A percentile compares a stretch with the other conserved stretches of the same genome.
Conservation (phyloP, 2,113 vertebrate genomes). For the Rhinichthys klamathensis region DNA sequence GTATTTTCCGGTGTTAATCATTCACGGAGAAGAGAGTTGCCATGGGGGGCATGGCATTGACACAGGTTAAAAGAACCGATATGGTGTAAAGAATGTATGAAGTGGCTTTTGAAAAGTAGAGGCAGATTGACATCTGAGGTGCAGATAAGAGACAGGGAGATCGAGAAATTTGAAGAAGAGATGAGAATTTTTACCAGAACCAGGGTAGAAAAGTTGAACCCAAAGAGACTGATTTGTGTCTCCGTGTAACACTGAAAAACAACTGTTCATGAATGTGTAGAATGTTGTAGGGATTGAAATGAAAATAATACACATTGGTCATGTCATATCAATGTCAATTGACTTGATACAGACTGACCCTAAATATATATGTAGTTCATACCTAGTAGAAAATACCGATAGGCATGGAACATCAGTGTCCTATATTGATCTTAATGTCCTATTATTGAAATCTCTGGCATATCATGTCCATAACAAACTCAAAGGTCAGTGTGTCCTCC, state of each 20-base stretch:
- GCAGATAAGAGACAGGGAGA: conserved; percentile 1
- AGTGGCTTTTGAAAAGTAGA: conserved; percentile 27
- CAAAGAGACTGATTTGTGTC: neutral
- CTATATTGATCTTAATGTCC: conserved; percentile 39
- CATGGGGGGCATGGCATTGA: conserved; percentile 59
- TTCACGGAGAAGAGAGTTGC: conserved; percentile 78
- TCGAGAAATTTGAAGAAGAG: neutral
- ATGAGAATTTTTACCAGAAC: neutral
- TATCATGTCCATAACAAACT: conserved; percentile 43
- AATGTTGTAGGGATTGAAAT: conserved; percentile 25
- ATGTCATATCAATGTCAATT: neutral
- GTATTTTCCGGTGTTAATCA: conserved; percentile 78
- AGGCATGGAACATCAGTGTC: conserved; percentile 53
- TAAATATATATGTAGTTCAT: conserved; percentile 23
- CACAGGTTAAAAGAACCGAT: conserved; percentile 40
- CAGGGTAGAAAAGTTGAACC: neutral
- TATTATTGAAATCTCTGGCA: conserved; percentile 43
- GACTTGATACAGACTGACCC: conserved; percentile 21
- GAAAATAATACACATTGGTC: conserved; percentile 37
- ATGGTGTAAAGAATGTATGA: conserved; percentile 26
- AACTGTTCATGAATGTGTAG: conserved; percentile 30
- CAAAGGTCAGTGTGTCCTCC: conserved; percentile 14
- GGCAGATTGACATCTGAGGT: conserved; percentile 34
- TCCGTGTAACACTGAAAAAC: conserved; percentile 2
- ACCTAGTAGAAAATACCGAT: conserved; percentile 33